Evolutionary conservation across 2,888 invertebrate species (phyloP).

Genomic region (Lissocephala sabroskyi): DNA sequence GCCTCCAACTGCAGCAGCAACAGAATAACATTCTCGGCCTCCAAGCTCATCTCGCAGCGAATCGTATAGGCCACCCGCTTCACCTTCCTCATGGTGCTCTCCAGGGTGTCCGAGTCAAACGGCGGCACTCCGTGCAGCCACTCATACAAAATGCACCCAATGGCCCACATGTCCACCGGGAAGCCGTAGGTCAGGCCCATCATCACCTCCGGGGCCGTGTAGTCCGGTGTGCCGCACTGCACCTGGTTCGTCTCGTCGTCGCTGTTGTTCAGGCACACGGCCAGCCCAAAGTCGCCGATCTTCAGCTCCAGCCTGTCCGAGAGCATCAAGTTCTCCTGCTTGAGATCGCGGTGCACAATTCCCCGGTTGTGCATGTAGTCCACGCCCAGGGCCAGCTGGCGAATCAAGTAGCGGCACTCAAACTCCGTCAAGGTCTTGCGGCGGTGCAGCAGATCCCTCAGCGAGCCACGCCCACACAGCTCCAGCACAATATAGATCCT

Average conservation of each 20-base stretch:
- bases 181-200: background rate
- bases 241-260: background rate
- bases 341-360: constrained; percentile 1
- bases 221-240: constrained; percentile 2
- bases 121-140: background rate
- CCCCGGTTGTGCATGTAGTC: background rate
- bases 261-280: background rate
- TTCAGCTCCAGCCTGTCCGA: background rate
- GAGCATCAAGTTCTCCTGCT: constrained; percentile 2
- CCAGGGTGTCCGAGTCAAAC: background rate
- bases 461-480: background rate
- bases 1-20: background rate
- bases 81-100: background rate
- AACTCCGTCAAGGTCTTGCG: background rate
- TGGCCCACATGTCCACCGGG: background rate
- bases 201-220: constrained; percentile 1
- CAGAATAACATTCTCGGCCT: background rate
- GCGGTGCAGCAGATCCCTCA: constrained; percentile 1
- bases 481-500: constrained; percentile 1
- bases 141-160: constrained; percentile 1
- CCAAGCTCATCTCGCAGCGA: background rate
- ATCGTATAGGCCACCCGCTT: background rate
- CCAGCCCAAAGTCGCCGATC: constrained; percentile 1
- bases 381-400: background rate
- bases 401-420: background rate